These are phyloP conservation scores for Microplitis mediator DNA, from an alignment of 1,140 invertebrate genomes.

Conservation along the genomic window DNA sequence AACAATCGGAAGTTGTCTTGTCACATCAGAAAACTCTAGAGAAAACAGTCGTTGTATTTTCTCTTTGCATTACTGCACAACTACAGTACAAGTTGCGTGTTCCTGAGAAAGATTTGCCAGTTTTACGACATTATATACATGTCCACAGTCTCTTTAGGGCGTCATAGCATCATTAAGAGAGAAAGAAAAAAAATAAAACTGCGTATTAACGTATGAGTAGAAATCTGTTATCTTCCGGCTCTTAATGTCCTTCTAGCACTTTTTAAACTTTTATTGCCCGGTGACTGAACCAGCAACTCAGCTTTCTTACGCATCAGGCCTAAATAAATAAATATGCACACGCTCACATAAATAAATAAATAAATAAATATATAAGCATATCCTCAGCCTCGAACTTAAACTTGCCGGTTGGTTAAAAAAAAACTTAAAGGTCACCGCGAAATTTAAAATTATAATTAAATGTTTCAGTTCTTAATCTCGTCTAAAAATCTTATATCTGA, in stretches of 20 bases:
- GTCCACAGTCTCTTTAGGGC: background rate
- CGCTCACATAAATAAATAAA: background rate
- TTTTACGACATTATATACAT: background rate
- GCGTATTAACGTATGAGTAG: slow-evolving; percentile 7
- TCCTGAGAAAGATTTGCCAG: background rate
- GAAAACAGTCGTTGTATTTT: slow-evolving; percentile 7
- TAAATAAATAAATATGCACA: too few relatives aligned
- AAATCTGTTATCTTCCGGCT: too few relatives aligned
- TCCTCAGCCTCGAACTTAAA: background rate
- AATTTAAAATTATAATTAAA: too few relatives aligned
- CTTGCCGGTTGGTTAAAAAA: too few relatives aligned
- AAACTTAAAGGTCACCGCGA: too few relatives aligned
- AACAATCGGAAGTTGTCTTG: slow-evolving; percentile 3
- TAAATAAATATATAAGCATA: too few relatives aligned
- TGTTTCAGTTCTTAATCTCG: too few relatives aligned
- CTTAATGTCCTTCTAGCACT: too few relatives aligned
- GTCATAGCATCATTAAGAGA: background rate
- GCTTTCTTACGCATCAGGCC: too few relatives aligned
- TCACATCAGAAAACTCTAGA: slow-evolving; percentile 1
- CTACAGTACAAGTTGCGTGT: background rate
- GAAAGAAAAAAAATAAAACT: slow-evolving; percentile 5
- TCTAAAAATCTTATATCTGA: too few relatives aligned
- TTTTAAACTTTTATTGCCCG: background rate
- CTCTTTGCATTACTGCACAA: background rate
- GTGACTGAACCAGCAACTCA: background rate